phyloP scores from a whole-genome alignment of 2,888 invertebrate genomes.

The Meta bourneti region DNA sequence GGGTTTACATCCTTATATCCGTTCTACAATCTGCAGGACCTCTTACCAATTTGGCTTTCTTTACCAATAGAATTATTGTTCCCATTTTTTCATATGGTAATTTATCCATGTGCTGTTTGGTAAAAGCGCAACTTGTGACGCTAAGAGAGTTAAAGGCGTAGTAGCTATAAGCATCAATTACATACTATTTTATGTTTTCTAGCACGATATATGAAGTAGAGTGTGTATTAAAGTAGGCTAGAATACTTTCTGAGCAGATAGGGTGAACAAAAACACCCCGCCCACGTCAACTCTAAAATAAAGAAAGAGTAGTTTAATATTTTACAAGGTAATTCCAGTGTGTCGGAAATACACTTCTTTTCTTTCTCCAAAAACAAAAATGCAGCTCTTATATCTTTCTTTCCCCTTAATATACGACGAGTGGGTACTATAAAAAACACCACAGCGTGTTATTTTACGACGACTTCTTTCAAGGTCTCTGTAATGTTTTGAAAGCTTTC shows the following conservation, averaged over 20 bases:
- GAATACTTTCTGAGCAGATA: neutral
- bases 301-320: slow-evolving; percentile 17
- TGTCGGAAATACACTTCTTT: neutral
- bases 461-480: neutral
- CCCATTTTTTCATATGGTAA: too few relatives aligned
- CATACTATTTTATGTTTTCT: too few relatives aligned
- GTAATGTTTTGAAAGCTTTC: slow-evolving; percentile 30
- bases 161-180: too few relatives aligned
- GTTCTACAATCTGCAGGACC: too few relatives aligned
- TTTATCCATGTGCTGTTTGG: too few relatives aligned
- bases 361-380: neutral
- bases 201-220: too few relatives aligned
- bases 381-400: neutral
- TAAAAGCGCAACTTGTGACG: too few relatives aligned
- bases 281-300: slow-evolving; percentile 11
- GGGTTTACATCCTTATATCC: too few relatives aligned
- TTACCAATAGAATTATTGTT: too few relatives aligned
- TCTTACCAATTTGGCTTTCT: too few relatives aligned
- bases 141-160: too few relatives aligned
- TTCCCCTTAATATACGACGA: slow-evolving; percentile 10
- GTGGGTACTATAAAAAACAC: slow-evolving; percentile 2
- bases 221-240: too few relatives aligned
- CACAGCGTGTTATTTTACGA: neutral
- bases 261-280: slow-evolving; percentile 11
- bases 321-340: slow-evolving; percentile 20